A percentile compares a stretch with the other conserved stretches of the same genome.
Conservation (phyloP, 2,797 vertebrate species). For the Buceros bicornis region DNA sequence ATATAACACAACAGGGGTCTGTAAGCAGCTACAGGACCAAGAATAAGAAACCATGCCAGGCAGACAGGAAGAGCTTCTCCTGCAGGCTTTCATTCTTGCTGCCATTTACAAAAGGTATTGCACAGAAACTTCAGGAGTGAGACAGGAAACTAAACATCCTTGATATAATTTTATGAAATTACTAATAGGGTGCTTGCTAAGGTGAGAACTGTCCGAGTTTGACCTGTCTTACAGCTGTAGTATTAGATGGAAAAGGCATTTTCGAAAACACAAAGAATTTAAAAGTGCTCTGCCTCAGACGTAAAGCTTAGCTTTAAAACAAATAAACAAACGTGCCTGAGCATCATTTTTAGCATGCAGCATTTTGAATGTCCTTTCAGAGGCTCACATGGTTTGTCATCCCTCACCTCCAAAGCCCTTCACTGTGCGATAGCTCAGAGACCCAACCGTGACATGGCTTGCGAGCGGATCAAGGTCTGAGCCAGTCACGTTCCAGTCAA, state of each 20-base stretch:
- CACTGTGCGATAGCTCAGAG: accelerated
- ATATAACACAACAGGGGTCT: slow-evolving; percentile 6
- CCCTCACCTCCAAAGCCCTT: neutral
- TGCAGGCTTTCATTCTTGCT: neutral
- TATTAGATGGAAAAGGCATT: neutral
- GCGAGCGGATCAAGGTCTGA: accelerated
- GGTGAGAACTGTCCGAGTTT: neutral
- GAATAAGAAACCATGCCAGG: neutral
- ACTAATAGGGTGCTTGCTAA: neutral
- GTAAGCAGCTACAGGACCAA: neutral
- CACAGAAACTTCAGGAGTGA: neutral
- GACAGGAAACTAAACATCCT: neutral
- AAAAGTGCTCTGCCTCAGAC: neutral
- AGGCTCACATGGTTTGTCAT: accelerated
- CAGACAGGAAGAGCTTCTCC: neutral
- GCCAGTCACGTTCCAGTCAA: neutral
- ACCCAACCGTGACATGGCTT: accelerated
- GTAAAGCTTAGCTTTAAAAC: neutral
- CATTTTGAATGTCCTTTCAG: neutral
- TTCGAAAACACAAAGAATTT: neutral
- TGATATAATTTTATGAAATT: neutral
- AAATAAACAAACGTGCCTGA: neutral
- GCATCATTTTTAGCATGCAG: neutral
- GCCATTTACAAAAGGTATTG: neutral
- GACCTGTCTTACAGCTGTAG: neutral